A percentile compares a stretch with the other conserved stretches of the same genome.
Conservation (phyloP, 2,888 invertebrate genomes). For the Sarcophaga caerulescens region DNA sequence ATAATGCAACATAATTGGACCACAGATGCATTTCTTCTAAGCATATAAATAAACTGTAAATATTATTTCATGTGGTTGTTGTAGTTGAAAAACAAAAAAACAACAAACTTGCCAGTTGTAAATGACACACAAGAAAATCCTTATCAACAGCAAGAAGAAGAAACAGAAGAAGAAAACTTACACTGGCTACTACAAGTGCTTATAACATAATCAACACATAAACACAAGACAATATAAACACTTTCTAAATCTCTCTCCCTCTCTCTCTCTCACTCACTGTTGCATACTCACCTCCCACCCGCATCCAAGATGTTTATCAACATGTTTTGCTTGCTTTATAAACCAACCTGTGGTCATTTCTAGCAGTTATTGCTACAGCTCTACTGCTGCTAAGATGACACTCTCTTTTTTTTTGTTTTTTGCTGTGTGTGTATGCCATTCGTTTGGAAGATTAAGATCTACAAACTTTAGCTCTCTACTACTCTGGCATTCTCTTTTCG, state of each 20-base stretch:
- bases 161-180: too few relatives aligned
- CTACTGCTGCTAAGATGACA: too few relatives aligned
- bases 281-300: not conserved
- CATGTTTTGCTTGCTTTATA: constrained; percentile 11
- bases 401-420: too few relatives aligned
- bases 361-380: too few relatives aligned
- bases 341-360: not conserved
- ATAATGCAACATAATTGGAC: constrained; percentile 35
- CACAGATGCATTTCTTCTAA: constrained; percentile 58
- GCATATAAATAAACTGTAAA: constrained; percentile 48
- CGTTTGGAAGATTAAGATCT: constrained; percentile 53
- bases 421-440: too few relatives aligned
- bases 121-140: constrained; percentile 61
- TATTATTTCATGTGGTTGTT: not conserved
- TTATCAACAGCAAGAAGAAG: constrained; percentile 19
- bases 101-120: constrained; percentile 47
- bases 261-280: too few relatives aligned
- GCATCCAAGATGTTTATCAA: constrained; percentile 40
- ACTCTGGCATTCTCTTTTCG: too few relatives aligned
- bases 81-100: constrained; percentile 41
- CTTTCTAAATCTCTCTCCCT: not conserved
- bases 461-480: constrained; percentile 42
- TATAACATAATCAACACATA: constrained; percentile 53
- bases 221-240: not conserved
- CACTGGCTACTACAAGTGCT: constrained; percentile 22